Base-by-base conservation (phyloP, 2,113 vertebrate genomes). In the Himantopus leucocephalus region DNA sequence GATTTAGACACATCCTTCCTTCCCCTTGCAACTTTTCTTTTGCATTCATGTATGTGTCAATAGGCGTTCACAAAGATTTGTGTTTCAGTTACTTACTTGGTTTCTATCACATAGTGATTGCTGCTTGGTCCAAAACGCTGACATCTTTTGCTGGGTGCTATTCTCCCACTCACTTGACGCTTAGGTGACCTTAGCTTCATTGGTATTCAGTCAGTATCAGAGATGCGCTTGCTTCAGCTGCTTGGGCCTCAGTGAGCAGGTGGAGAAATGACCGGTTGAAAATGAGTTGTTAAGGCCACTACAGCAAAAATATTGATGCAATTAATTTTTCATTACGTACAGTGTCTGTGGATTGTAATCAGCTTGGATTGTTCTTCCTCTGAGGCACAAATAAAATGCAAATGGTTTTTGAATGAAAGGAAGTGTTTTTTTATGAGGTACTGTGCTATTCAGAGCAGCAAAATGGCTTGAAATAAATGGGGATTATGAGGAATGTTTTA, bases 241-340 rank as follows among this genome's bases (percentile, higher is more conserved):
- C 97, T 94, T 92, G 86, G 85, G 86, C 96, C 92, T 72, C 11
- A 43, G 97, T 97, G 98, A 98, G 98, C 98, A 99, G 98, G 98
- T 99, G 98, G 97, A 93, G 97, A 97, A 98, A 98, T 98, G 98
- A 98, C 98, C 98, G 81, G 92, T 93, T 96, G 97, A 97, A 99
- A 99, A 99, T 98, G 98, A 98, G 97, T 98, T 98, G 98, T 98
- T 98, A 98, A 98, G 95, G 97, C 97, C 89, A 96, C 97, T 97
- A 98, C 97, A 98, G 98, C 96, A 97, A 98, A 98, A 98, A 98
- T 98, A 98, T 97, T 98, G 98, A 98, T 98, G 97, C 96, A 98
- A 99, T 98, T 99, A 98, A 98, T 98, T 98, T 98, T 99, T 98
- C 98, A 98, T 98, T 98, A 98, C 53, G 20, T 96, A 96, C 97